Conservation (phyloP, 2,113 vertebrate species). For the Sorex araneus region DNA sequence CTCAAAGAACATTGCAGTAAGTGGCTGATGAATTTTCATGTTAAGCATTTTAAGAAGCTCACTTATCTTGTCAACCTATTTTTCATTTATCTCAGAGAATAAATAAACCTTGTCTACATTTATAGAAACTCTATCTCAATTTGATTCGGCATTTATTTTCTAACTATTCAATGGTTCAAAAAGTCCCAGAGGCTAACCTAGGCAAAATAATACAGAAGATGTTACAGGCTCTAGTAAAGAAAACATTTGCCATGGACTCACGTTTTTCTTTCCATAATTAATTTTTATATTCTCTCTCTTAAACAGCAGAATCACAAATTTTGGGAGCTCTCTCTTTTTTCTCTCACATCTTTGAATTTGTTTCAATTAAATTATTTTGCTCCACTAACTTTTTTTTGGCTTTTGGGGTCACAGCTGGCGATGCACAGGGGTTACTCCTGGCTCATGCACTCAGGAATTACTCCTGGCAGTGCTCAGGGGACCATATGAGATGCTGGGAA, state of each 20-base stretch:
- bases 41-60: conserved; percentile 52
- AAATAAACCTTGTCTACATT: background rate
- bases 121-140: conserved; percentile 3
- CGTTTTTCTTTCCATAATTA: background rate
- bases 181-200: background rate
- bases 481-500: no score
- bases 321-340: no score
- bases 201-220: background rate
- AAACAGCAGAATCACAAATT: no score
- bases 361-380: no score
- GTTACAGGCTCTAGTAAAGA: background rate
- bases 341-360: no score
- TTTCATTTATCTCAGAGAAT: conserved; percentile 36
- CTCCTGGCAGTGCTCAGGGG: no score
- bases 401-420: no score
- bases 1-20: conserved; percentile 54
- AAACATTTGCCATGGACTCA: background rate
- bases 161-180: background rate
- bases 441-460: no score
- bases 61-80: background rate
- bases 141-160: background rate
- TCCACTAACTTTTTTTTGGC: background rate
- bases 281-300: background rate
- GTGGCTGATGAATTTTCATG: conserved; percentile 53
- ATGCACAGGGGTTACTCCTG: no score